phyloP scores from a whole-genome alignment of 92 coral and sea anemone species.

The Epizoanthus rinbou region DNA sequence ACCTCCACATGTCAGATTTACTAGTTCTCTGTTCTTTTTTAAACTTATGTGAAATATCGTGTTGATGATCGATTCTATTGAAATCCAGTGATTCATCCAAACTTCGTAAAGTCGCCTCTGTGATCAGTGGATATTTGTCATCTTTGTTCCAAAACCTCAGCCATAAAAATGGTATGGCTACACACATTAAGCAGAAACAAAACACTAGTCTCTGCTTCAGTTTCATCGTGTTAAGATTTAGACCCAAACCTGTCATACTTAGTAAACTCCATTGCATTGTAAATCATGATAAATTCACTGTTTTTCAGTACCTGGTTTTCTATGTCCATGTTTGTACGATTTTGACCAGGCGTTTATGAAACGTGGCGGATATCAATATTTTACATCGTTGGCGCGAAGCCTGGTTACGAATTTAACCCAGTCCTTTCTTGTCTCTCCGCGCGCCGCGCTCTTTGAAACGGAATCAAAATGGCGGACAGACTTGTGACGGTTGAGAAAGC shows the following conservation, averaged over 20 bases:
- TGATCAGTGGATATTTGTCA: constrained; percentile 50
- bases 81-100: constrained; percentile 62
- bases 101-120: constrained; percentile 46
- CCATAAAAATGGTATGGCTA: constrained; percentile 78
- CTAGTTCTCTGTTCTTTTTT: constrained; percentile 13
- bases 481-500: constrained; percentile 55
- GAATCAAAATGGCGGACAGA: constrained; percentile 79
- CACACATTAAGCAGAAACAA: constrained; percentile 53
- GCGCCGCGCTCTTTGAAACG: not conserved
- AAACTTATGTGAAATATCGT: not conserved
- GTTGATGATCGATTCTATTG: constrained; percentile 73
- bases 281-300: not conserved
- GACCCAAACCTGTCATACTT: constrained; percentile 29
- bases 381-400: constrained; percentile 44
- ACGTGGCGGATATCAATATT: constrained; percentile 68
- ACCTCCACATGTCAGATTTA: not conserved
- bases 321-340: constrained; percentile 49
- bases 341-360: constrained; percentile 69
- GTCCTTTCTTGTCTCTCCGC: not conserved
- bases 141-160: constrained; percentile 54
- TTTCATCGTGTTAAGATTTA: constrained; percentile 78
- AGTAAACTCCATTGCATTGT: constrained; percentile 43
- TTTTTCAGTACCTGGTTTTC: not conserved
- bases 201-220: constrained; percentile 79
- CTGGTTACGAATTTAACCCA: constrained; percentile 31